Percentiles rank a stretch among this genome's conserved stretches.
These are phyloP conservation scores for Nomada goodeniana DNA, from an alignment of 2,888 invertebrate species.

Conservation along the genomic window DNA sequence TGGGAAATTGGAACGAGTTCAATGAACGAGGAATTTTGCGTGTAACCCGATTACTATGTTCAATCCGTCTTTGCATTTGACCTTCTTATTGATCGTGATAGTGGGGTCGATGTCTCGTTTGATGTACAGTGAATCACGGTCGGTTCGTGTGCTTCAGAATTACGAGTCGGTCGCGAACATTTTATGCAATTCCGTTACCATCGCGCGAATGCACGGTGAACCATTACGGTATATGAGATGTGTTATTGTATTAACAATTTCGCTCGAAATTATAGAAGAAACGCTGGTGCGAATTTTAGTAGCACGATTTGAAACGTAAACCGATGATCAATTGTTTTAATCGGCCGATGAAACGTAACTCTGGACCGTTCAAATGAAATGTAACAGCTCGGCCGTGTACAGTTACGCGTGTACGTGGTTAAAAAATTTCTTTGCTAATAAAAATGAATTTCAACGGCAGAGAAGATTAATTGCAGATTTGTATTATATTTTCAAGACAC, in stretches of 20 bases:
- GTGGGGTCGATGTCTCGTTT: not conserved
- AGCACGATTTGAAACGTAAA: too few species aligned
- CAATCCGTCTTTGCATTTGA: not conserved
- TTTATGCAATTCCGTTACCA: not conserved
- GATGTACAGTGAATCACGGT: not conserved
- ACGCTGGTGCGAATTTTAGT: too few species aligned
- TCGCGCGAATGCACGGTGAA: not conserved
- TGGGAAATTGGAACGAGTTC: not conserved
- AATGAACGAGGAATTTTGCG: not conserved
- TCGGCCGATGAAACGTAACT: too few species aligned
- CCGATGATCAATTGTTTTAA: too few species aligned
- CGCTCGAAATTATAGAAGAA: not conserved
- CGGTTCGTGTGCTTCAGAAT: not conserved
- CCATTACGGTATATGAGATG: not conserved
- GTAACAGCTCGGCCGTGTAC: too few species aligned
- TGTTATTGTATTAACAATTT: too few species aligned
- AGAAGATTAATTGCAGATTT: too few species aligned
- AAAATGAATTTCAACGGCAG: too few species aligned
- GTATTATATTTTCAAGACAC: not conserved
- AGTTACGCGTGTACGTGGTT: too few species aligned
- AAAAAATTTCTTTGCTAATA: too few species aligned
- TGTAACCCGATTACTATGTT: not conserved
- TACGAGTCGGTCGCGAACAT: too few species aligned
- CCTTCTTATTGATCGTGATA: slow-evolving; percentile 1
- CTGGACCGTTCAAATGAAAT: too few species aligned